Evolutionary conservation across 2,888 invertebrate genomes (phyloP), one percentile per base, ranked within the genome.

Genomic region (Meloe dianella): DNA sequence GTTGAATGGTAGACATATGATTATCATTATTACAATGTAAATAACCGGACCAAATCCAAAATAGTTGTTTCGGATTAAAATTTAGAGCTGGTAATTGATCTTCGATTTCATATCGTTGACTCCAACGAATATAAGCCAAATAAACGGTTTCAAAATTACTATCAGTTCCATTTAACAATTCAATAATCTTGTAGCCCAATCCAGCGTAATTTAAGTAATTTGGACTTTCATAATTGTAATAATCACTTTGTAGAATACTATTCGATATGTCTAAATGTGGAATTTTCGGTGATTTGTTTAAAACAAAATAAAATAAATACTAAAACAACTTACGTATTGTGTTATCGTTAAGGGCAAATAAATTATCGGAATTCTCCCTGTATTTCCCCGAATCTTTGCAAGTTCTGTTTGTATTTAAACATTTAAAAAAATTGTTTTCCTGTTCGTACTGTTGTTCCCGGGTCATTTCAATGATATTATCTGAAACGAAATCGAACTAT

Each of bases 101-200:
- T 75, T 93, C 93, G 1, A 85, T 84, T 0, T 90, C 89, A 78
- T 92, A 87, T 9, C 89, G 85, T 12, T 86, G 83, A 0, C 87
- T 87, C 92, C 92, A 94, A 7, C 87, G 87, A 60, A 88, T 86
- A 81, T 95, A 94, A 0, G 94, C 94, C 71, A 88, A 86, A 81
- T 95, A 96, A 0, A 95, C 93, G 77, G 93, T 91, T 79, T 94
- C 94, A 79, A 95, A 95, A 80, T 96, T 96, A 0, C 96, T 95
- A 63, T 96, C 93, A 81, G 95, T 96, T 96, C 96, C 10, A 94
- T 94, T 81, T 94, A 92, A 0, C 94, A 56, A 57, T 58, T 67
- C 41, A 14, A 69, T 62, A 57, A 77, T 63, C 69, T 79, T 78
- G 65, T 80, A 72, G 0, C 81, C 82, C 56, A 81, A 64, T 14